phyloP scores from a whole-genome alignment of 2,888 invertebrate genomes.

The Aphodius granarius region DNA sequence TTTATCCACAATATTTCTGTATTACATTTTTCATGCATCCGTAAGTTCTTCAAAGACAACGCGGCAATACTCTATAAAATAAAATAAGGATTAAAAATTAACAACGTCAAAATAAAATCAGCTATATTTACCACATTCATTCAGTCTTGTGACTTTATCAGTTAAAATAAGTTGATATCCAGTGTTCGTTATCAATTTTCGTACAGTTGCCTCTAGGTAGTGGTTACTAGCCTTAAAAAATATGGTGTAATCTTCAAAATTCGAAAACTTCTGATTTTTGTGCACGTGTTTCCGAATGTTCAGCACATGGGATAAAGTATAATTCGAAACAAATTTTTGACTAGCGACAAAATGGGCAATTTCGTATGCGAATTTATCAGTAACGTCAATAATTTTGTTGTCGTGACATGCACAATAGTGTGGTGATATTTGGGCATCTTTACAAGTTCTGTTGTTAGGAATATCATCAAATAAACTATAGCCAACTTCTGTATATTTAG shows the following conservation, averaged over 20 bases:
- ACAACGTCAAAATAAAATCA: too few species aligned
- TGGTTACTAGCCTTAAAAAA: background rate
- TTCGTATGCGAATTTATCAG: background rate
- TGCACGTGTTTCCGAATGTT: background rate
- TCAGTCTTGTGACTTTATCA: background rate
- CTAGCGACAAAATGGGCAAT: background rate
- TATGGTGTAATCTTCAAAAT: slow-evolving; percentile 3
- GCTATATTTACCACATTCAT: background rate
- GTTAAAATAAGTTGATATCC: background rate
- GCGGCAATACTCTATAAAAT: too few species aligned
- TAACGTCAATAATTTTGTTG: background rate
- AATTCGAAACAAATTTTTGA: background rate
- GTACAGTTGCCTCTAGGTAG: background rate
- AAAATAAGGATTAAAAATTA: too few species aligned
- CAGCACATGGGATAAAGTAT: background rate
- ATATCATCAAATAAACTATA: slow-evolving; percentile 78
- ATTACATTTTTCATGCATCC: too few species aligned
- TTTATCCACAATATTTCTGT: too few species aligned
- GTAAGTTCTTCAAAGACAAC: too few species aligned
- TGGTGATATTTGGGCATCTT: slow-evolving; percentile 72
- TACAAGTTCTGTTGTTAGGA: slow-evolving; percentile 72
- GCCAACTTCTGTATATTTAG: slow-evolving; percentile 52
- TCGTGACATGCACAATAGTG: slow-evolving; percentile 89
- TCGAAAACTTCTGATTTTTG: background rate
- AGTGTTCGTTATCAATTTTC: background rate